phyloP scores from a whole-genome alignment of 30 jellyfish, hydroid and myxozoan genomes.

The Aurelia aurita region DNA sequence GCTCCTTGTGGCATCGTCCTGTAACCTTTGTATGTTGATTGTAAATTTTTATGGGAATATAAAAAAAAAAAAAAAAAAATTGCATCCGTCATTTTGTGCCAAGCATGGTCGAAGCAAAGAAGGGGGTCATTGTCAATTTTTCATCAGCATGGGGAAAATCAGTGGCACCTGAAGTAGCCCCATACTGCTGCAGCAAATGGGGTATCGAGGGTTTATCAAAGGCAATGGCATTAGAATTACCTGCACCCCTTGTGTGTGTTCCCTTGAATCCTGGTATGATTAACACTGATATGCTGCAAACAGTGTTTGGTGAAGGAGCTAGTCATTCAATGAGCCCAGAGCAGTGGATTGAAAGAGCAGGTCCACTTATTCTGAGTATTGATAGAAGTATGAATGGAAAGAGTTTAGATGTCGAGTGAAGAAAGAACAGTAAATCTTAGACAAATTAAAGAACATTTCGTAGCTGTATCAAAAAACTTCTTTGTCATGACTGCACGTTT shows the following conservation, averaged over 20 bases:
- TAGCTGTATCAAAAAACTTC: too few species aligned
- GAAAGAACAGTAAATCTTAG: too few species aligned
- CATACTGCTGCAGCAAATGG: constrained; percentile 91
- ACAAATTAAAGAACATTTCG: too few species aligned
- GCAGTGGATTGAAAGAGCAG: constrained; percentile 78
- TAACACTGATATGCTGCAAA: constrained; percentile 74
- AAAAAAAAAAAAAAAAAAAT: too few species aligned
- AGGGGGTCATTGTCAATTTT: constrained; percentile 80
- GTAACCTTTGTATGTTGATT: too few species aligned
- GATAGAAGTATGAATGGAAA: constrained; percentile 76
- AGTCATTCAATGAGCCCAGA: constrained; percentile 35
- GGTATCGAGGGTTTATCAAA: constrained; percentile 88
- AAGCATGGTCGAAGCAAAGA: constrained; percentile 69
- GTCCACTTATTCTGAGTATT: constrained; percentile 60
- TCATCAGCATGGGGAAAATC: constrained; percentile 88
- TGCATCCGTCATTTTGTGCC: constrained; percentile 83
- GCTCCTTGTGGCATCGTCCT: too few species aligned
- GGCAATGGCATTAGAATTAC: constrained; percentile 83
- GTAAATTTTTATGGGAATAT: too few species aligned
- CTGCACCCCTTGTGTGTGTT: constrained; percentile 84
- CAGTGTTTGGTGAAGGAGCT: constrained; percentile 72
- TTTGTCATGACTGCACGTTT: too few species aligned
- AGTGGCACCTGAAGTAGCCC: constrained; percentile 73
- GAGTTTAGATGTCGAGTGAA: constrained; percentile 46
- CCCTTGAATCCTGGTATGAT: constrained; percentile 89